Percentiles rank a stretch among this genome's conserved stretches.
These are phyloP conservation scores for Ctenopoma kingsleyae DNA, from an alignment of 2,797 vertebrate genomes.

Conservation along the genomic window DNA sequence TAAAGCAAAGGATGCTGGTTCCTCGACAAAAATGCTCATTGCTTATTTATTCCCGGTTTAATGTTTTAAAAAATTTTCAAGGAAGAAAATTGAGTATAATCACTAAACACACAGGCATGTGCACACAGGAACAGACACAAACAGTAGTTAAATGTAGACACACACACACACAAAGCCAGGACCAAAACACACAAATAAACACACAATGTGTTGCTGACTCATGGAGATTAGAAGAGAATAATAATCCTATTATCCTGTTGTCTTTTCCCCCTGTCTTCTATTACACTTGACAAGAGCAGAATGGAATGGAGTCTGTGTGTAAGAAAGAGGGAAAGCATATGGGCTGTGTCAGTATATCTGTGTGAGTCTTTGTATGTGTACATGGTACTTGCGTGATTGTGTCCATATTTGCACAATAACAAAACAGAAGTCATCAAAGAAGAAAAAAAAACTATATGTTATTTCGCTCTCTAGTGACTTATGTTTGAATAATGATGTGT, in stretches of 20 bases:
- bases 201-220: constrained; percentile 63
- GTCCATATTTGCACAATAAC: not conserved
- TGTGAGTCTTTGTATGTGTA: constrained; percentile 1
- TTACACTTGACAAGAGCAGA: constrained; percentile 60
- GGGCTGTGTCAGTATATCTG: not conserved
- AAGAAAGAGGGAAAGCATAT: constrained; percentile 5
- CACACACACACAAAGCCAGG: constrained; percentile 17
- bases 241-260: constrained; percentile 77
- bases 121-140: constrained; percentile 5
- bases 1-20: not conserved
- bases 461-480: not conserved
- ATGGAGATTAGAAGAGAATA: constrained; percentile 75
- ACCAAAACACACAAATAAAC: constrained; percentile 9
- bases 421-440: not conserved
- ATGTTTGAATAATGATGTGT: not conserved
- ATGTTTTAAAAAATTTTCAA: constrained; percentile 27
- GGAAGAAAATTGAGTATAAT: constrained; percentile 19
- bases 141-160: constrained; percentile 15
- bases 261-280: constrained; percentile 63
- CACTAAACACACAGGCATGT: constrained; percentile 14
- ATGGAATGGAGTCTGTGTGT: constrained; percentile 27
- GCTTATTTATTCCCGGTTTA: constrained; percentile 15
- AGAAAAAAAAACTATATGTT: not conserved
- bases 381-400: not conserved
- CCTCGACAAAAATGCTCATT: not conserved